phyloP scores from a whole-genome alignment of 1,140 invertebrate species.

The Micrasema minimum region DNA sequence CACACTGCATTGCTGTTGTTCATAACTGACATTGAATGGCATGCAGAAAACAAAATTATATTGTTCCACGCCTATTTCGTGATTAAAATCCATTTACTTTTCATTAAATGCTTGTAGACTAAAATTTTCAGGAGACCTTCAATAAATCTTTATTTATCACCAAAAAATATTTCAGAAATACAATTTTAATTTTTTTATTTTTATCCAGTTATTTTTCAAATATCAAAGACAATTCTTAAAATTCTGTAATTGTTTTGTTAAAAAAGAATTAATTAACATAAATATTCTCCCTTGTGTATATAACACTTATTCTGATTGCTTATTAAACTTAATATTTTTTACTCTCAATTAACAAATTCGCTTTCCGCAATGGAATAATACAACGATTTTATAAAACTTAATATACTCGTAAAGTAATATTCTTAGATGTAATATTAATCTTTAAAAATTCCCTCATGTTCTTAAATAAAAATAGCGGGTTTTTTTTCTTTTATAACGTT shows the following conservation, averaged over 20 bases:
- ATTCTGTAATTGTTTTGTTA: too few species aligned
- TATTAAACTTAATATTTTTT: background rate
- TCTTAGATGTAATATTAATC: too few species aligned
- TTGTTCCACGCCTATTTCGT: background rate
- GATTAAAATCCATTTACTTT: background rate
- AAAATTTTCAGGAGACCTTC: slow-evolving; percentile 8
- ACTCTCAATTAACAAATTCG: background rate
- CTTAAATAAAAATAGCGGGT: too few species aligned
- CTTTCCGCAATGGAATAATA: background rate
- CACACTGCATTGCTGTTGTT: slow-evolving; percentile 31
- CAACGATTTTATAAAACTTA: too few species aligned
- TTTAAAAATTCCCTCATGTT: too few species aligned
- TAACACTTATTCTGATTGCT: background rate
- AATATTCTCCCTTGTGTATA: too few species aligned
- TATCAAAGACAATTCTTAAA: too few species aligned
- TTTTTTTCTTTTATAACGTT: too few species aligned
- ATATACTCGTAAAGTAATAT: too few species aligned
- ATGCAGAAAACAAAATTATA: slow-evolving; percentile 5
- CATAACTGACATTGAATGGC: slow-evolving; percentile 2
- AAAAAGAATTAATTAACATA: background rate
- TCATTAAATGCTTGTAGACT: slow-evolving; percentile 14
- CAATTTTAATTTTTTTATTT: too few species aligned
- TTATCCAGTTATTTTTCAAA: too few species aligned
- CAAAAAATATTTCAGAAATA: background rate
- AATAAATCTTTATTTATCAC: background rate